Conservation (phyloP, 2,888 invertebrate species). For the Campoplex capitator region DNA sequence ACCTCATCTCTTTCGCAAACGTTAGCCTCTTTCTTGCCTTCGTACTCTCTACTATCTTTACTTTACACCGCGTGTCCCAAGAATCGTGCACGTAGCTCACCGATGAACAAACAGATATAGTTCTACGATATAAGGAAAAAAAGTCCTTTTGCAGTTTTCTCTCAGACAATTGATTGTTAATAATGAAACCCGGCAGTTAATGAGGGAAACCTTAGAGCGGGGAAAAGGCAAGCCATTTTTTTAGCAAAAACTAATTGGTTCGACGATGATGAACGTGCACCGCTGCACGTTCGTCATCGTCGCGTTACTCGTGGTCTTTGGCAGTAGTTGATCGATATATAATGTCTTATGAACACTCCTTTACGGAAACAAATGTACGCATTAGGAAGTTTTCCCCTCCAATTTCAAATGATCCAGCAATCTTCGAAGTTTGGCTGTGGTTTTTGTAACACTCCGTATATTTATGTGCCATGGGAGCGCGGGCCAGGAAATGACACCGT, state of each 20-base stretch:
- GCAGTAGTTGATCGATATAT: not conserved
- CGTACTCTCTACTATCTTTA: not conserved
- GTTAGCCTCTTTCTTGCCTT: slow-evolving; percentile 19
- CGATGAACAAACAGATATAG: not conserved
- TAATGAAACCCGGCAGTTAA: not conserved
- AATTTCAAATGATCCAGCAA: not conserved
- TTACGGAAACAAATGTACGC: not conserved
- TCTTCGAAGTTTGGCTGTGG: not conserved
- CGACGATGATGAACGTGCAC: not conserved
- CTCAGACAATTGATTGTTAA: not conserved
- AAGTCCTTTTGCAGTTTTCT: not conserved
- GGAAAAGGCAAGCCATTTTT: not conserved
- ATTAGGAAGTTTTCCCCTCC: not conserved
- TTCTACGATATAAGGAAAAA: not conserved
- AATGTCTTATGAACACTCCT: not conserved
- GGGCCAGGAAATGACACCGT: slow-evolving; percentile 60
- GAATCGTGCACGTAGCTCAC: not conserved
- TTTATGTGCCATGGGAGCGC: not conserved
- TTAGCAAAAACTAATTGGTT: not conserved
- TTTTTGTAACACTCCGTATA: not conserved
- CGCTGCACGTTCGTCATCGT: not conserved
- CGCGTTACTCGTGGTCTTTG: not conserved
- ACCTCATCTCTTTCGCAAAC: slow-evolving; percentile 31
- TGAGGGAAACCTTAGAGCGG: not conserved
- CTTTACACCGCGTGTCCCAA: not conserved